phyloP scores from a whole-genome alignment of 2,797 vertebrate genomes.

The Manis pentadactyla region DNA sequence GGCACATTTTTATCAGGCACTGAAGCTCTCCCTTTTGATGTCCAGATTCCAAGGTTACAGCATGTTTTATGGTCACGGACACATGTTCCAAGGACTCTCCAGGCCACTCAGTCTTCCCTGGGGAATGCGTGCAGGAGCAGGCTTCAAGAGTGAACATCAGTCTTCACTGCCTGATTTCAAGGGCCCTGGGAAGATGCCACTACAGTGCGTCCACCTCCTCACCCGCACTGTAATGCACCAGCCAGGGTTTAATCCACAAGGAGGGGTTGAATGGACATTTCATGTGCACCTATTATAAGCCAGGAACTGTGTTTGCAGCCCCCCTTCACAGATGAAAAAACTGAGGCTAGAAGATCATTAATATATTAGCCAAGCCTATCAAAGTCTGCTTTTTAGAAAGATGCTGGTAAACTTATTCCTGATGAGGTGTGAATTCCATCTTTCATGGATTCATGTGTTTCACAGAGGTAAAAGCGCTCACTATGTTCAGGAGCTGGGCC shows the following conservation, averaged over 20 bases:
- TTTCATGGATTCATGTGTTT: not conserved
- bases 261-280: not conserved
- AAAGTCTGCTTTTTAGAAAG: not conserved
- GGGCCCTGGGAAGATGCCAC: not conserved
- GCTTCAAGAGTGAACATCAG: not conserved
- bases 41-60: conserved; percentile 67
- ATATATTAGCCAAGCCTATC: not conserved
- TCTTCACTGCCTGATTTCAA: not conserved
- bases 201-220: not conserved
- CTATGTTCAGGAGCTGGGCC: not conserved
- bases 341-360: not conserved
- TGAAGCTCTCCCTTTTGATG: conserved; percentile 73
- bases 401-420: not conserved
- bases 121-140: not conserved
- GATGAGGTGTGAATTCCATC: not conserved
- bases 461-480: not conserved
- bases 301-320: not conserved
- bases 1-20: conserved; percentile 70
- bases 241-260: not conserved
- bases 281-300: not conserved
- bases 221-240: not conserved
- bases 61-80: conserved; percentile 69
- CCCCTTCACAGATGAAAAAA: conserved; percentile 45
- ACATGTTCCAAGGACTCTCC: conserved; percentile 55
- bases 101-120: not conserved